These are phyloP conservation scores for Pterois miles DNA, from an alignment of 2,797 vertebrate species.

Conservation along the genomic window DNA sequence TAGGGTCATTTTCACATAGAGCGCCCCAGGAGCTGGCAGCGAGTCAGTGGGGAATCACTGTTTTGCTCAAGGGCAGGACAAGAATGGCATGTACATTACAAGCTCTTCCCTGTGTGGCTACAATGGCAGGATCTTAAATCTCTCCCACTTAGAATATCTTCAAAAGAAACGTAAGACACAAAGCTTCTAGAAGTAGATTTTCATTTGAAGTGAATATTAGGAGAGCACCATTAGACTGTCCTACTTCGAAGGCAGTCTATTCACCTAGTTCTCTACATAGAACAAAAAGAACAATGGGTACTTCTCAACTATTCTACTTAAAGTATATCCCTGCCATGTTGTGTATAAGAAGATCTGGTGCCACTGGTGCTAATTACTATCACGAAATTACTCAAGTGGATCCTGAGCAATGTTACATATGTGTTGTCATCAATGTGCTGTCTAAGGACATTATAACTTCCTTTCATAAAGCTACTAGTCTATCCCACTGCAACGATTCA, in stretches of 20 bases:
- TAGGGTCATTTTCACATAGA: constrained; percentile 62
- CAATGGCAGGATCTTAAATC: constrained; percentile 29
- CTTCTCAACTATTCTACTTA: constrained; percentile 37
- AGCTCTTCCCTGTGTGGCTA: constrained; percentile 22
- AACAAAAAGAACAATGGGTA: constrained; percentile 60
- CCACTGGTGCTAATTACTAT: constrained; percentile 34
- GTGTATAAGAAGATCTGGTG: constrained; percentile 10
- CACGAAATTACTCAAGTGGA: constrained; percentile 9
- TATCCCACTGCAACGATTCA: constrained; percentile 42
- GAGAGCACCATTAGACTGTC: constrained; percentile 41
- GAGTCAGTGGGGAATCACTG: constrained; percentile 53
- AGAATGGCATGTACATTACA: constrained; percentile 34
- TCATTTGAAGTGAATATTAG: constrained; percentile 51
- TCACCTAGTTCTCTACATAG: constrained; percentile 44
- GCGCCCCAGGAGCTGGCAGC: constrained; percentile 44
- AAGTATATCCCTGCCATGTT: constrained; percentile 32
- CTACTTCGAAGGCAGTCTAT: constrained; percentile 50
- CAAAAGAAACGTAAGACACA: constrained; percentile 42
- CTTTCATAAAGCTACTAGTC: constrained; percentile 41
- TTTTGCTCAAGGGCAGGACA: constrained; percentile 72
- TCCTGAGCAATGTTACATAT: constrained; percentile 2
- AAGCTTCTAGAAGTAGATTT: constrained; percentile 29
- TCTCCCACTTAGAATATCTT: constrained; percentile 44
- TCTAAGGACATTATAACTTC: constrained; percentile 17
- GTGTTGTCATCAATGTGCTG: not conserved